A percentile compares a stretch with the other conserved stretches of the same genome.
Conservation (phyloP, 30 jellyfish, hydroid and myxozoan genomes). For the Sanderia malayensis region DNA sequence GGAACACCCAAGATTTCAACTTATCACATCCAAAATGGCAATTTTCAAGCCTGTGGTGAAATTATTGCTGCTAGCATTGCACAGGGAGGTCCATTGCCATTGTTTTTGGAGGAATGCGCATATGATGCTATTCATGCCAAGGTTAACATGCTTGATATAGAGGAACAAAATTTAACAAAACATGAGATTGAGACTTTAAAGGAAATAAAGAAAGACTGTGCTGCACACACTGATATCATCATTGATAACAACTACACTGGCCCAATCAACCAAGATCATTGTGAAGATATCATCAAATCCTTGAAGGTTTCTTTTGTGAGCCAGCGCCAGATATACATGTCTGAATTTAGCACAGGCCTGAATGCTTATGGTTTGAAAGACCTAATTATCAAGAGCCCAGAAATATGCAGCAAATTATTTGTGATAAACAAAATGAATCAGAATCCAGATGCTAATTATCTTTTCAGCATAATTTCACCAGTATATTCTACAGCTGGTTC, state of each 20-base stretch:
- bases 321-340: background rate
- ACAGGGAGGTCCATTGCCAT: slow-evolving; percentile 58
- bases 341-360: background rate
- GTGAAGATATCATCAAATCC: background rate
- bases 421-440: background rate
- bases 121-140: slow-evolving; percentile 28
- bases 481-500: slow-evolving; percentile 35
- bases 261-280: background rate
- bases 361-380: background rate
- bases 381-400: background rate
- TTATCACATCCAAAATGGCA: slow-evolving; percentile 49
- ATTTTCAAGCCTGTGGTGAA: slow-evolving; percentile 51
- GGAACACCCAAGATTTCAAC: slow-evolving; percentile 25
- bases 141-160: slow-evolving; percentile 5
- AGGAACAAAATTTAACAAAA: slow-evolving; percentile 4
- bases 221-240: background rate
- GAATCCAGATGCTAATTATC: background rate
- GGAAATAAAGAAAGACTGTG: background rate
- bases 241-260: background rate
- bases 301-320: background rate
- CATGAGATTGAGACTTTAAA: background rate
- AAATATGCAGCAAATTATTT: background rate
- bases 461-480: slow-evolving; percentile 8
- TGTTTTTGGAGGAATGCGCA: slow-evolving; percentile 36
- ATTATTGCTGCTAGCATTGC: slow-evolving; percentile 36